phyloP scores from a whole-genome alignment of 2,888 invertebrate species.

The Pachliopta kotzebuea region DNA sequence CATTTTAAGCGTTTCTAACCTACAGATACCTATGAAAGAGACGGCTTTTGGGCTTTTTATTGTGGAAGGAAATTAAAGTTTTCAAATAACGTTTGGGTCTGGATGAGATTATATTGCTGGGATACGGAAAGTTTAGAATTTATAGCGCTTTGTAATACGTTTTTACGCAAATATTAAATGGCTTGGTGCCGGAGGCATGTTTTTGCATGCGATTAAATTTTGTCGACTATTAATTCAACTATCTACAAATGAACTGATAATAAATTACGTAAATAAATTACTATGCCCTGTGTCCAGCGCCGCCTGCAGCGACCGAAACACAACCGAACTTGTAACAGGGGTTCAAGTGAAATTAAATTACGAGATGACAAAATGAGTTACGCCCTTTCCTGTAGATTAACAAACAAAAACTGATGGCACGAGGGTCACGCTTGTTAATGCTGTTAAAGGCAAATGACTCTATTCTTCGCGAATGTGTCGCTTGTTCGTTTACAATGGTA shows the following conservation, averaged over 20 bases:
- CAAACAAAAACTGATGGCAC: slow-evolving; percentile 79
- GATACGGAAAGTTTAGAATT: slow-evolving; percentile 48
- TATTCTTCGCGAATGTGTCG: slow-evolving; percentile 69
- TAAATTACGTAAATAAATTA: slow-evolving; percentile 68
- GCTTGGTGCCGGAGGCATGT: slow-evolving; percentile 23
- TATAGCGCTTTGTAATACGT: slow-evolving; percentile 44
- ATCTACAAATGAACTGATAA: slow-evolving; percentile 50
- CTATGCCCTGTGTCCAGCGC: slow-evolving; percentile 56
- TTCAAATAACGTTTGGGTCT: slow-evolving; percentile 51
- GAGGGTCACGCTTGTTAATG: slow-evolving; percentile 73
- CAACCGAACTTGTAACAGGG: slow-evolving; percentile 50
- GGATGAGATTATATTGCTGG: slow-evolving; percentile 44
- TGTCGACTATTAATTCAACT: slow-evolving; percentile 42
- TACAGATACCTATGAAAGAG: slow-evolving; percentile 58
- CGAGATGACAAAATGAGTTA: slow-evolving; percentile 79
- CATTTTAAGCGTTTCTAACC: slow-evolving; percentile 76
- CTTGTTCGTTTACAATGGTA: slow-evolving; percentile 61
- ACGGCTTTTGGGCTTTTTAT: slow-evolving; percentile 49
- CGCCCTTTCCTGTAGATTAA: slow-evolving; percentile 80
- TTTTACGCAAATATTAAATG: slow-evolving; percentile 33
- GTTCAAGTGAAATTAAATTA: slow-evolving; percentile 77
- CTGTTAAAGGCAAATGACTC: slow-evolving; percentile 77
- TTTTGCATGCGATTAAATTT: slow-evolving; percentile 32
- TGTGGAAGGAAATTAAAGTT: slow-evolving; percentile 49
- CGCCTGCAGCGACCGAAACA: slow-evolving; percentile 47